phyloP scores from a whole-genome alignment of 2,113 vertebrate genomes.

The Rhadina sibilatrix region DNA sequence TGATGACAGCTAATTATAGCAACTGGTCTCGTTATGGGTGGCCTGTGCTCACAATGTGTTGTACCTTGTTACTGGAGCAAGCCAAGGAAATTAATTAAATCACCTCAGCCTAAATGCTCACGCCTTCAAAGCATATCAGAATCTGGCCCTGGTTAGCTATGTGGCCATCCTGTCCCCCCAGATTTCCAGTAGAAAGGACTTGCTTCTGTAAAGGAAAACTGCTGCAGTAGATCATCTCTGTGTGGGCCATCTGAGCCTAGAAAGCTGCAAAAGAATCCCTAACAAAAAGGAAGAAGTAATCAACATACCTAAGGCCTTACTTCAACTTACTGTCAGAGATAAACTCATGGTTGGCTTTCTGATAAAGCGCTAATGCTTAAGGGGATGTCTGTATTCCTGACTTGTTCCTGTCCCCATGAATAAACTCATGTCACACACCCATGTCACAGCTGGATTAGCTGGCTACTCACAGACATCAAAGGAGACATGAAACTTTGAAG shows the following conservation, averaged over 20 bases:
- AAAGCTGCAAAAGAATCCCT: neutral
- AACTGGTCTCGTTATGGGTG: neutral
- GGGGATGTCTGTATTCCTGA: neutral
- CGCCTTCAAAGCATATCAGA: neutral
- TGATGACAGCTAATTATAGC: conserved; percentile 44
- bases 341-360: neutral
- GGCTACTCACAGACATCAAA: neutral
- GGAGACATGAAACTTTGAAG: neutral
- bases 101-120: rapidly evolving
- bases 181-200: neutral
- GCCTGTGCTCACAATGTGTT: neutral
- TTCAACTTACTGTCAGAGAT: neutral
- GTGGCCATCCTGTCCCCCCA: neutral
- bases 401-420: neutral
- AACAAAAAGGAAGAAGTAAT: neutral
- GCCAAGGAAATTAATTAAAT: neutral
- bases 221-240: neutral
- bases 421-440: neutral
- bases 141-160: neutral
- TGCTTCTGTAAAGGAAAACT: neutral
- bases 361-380: neutral
- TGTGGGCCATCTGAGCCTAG: neutral
- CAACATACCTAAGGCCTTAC: neutral
- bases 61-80: neutral
- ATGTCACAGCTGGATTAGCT: neutral